These are phyloP conservation scores for Melinaea menophilus DNA, from an alignment of 2,888 invertebrate genomes.

Conservation along the genomic window DNA sequence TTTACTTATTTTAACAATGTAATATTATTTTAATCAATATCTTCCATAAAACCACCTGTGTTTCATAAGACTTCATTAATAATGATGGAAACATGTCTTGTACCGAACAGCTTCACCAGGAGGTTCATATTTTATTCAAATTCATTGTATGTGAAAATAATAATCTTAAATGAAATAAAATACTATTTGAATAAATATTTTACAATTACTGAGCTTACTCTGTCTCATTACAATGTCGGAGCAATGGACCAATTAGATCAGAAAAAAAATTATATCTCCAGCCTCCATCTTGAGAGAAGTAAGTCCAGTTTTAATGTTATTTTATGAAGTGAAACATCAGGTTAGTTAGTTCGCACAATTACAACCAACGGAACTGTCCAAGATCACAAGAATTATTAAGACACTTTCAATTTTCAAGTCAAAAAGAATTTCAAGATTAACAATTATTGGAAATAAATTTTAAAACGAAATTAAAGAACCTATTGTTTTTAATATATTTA, in stretches of 20 bases:
- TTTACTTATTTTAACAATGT: too few relatives aligned
- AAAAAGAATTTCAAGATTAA: too few relatives aligned
- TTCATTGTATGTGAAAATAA: too few relatives aligned
- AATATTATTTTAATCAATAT: too few relatives aligned
- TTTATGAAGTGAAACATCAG: slow-evolving; percentile 12
- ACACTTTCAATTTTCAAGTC: too few relatives aligned
- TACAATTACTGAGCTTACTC: not conserved
- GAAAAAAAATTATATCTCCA: slow-evolving; percentile 12
- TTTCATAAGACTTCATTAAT: not conserved
- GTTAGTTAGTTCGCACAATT: slow-evolving; percentile 13
- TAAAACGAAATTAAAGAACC: too few relatives aligned
- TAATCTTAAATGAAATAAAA: too few relatives aligned
- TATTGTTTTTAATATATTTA: too few relatives aligned
- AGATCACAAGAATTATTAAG: too few relatives aligned
- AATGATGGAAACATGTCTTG: not conserved
- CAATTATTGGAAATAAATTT: too few relatives aligned
- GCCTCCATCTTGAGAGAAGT: slow-evolving; percentile 12
- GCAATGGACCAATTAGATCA: slow-evolving; percentile 11
- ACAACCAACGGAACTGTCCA: slow-evolving; percentile 1
- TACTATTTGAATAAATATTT: not conserved
- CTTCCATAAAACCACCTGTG: too few relatives aligned
- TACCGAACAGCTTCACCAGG: not conserved
- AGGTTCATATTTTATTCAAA: slow-evolving; percentile 4
- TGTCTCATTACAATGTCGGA: not conserved
- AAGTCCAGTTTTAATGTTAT: slow-evolving; percentile 14